Evolutionary conservation across 2,797 vertebrate genomes (phyloP).

Genomic region (Cichlasoma orientale): DNA sequence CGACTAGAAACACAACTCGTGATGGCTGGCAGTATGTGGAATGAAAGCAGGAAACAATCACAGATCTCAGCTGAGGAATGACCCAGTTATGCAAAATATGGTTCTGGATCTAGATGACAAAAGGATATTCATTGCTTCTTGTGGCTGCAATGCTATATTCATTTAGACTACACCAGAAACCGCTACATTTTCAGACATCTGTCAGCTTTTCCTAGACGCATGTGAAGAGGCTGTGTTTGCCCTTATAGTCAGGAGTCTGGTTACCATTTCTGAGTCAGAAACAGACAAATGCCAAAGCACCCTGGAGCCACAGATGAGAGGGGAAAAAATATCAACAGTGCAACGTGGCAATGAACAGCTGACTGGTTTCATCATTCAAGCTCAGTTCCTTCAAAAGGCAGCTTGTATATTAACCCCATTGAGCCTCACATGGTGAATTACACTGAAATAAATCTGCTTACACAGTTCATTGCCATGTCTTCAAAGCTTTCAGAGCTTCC

Average conservation of each 20-base stretch:
- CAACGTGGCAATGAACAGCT: constrained; percentile 79
- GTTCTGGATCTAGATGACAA: not conserved
- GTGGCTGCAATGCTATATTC: not conserved
- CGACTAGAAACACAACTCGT: constrained; percentile 58
- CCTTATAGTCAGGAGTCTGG: not conserved
- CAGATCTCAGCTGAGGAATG: constrained; percentile 3
- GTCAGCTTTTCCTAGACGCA: constrained; percentile 3
- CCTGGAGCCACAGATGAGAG: constrained; percentile 42
- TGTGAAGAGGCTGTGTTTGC: constrained; percentile 18
- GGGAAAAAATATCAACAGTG: constrained; percentile 65
- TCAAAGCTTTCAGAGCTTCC: not conserved
- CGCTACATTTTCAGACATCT: not conserved
- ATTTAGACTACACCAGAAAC: not conserved
- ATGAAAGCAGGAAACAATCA: constrained; percentile 8
- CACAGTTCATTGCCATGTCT: not conserved
- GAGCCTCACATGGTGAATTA: not conserved
- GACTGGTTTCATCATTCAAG: constrained; percentile 66
- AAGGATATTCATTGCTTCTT: not conserved
- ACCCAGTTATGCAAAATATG: not conserved
- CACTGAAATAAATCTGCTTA: not conserved
- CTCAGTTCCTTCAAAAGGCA: constrained; percentile 34
- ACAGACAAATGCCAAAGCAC: constrained; percentile 15
- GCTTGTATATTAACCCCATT: constrained; percentile 34
- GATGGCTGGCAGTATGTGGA: constrained; percentile 11
- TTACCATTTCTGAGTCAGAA: constrained; percentile 28